phyloP scores from a whole-genome alignment of 2,113 vertebrate genomes.

The Procapra przewalskii region DNA sequence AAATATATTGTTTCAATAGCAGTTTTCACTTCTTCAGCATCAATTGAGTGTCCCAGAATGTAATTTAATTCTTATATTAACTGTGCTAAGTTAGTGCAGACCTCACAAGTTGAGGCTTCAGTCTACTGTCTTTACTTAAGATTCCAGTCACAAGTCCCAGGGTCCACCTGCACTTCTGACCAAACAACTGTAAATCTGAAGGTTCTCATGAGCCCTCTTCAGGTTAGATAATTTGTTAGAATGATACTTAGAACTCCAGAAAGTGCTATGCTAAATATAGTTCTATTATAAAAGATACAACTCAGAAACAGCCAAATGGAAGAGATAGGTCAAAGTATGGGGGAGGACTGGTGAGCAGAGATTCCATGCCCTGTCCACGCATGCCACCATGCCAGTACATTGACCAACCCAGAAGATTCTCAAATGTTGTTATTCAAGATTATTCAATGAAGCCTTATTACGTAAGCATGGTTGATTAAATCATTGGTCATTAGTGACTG shows the following conservation, averaged over 20 bases:
- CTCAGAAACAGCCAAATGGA: not conserved
- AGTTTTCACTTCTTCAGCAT: not conserved
- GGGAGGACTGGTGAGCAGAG: not conserved
- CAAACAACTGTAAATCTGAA: not conserved
- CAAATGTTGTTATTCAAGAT: not conserved
- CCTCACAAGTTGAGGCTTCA: not conserved
- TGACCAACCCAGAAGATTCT: not conserved
- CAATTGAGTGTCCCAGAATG: not conserved
- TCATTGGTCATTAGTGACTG: not conserved
- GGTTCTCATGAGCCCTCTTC: not conserved
- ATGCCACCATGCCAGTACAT: not conserved
- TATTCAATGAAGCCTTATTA: not conserved
- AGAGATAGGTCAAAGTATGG: not conserved
- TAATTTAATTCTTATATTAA: not conserved
- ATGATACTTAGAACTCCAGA: not conserved
- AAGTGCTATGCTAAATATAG: not conserved
- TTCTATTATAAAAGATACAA: not conserved
- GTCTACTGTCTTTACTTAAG: not conserved
- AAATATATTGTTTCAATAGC: not conserved
- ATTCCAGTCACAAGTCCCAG: not conserved
- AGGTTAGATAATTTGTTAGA: not conserved
- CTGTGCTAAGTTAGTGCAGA: not conserved
- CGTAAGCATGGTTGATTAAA: not conserved
- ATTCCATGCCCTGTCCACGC: not conserved
- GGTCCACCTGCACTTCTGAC: not conserved